Percentiles rank a stretch among this genome's conserved stretches.
These are phyloP conservation scores for Neosalanx taihuensis DNA, from an alignment of 2,797 vertebrate genomes.

Conservation along the genomic window DNA sequence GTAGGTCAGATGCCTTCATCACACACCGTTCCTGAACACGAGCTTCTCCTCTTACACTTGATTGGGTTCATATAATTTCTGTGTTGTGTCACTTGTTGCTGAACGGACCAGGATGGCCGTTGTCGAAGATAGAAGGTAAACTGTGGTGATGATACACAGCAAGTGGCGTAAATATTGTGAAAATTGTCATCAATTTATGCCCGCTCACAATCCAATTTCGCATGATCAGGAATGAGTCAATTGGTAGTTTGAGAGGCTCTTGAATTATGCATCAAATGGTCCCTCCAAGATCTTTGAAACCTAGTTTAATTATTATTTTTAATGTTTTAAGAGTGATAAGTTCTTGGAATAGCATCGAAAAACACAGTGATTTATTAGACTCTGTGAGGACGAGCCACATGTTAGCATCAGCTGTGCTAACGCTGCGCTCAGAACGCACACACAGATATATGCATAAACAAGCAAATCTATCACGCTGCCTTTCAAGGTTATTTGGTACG, in stretches of 20 bases:
- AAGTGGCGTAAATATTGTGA: neutral
- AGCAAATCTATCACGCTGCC: neutral
- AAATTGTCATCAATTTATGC: neutral
- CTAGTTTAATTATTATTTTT: neutral
- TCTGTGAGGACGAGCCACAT: neutral
- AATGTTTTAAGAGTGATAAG: neutral
- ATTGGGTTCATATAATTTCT: neutral
- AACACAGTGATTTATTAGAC: neutral
- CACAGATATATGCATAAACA: neutral
- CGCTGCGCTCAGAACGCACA: neutral
- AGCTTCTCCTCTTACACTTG: neutral
- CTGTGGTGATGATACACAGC: neutral
- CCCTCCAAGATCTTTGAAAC: neutral
- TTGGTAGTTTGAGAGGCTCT: neutral
- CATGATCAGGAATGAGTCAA: neutral
- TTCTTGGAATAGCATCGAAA: neutral
- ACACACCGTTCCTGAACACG: neutral
- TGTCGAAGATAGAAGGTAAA: neutral
- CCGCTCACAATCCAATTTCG: neutral
- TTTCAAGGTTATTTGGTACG: constrained; percentile 2
- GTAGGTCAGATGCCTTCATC: neutral
- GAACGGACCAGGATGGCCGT: neutral
- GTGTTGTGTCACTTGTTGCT: too few species aligned
- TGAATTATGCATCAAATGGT: neutral
- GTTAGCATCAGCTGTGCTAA: neutral